Conservation (phyloP, 2,888 invertebrate species). For the Polymixis flavicincta region DNA sequence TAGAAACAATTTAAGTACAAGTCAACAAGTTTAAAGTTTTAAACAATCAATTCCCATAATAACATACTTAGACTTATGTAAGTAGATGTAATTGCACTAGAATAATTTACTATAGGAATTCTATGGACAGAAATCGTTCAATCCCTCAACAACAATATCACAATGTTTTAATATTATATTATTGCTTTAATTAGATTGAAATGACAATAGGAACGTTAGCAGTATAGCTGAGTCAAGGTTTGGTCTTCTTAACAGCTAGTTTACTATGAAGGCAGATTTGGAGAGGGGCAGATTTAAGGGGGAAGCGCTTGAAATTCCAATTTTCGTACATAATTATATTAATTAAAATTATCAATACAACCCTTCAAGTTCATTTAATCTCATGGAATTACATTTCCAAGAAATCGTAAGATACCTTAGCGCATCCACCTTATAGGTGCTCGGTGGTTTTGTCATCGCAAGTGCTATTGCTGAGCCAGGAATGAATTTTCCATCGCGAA, state of each 20-base stretch:
- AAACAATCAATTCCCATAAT: slow-evolving; percentile 35
- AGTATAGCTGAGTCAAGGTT: slow-evolving; percentile 42
- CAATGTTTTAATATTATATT: slow-evolving; percentile 58
- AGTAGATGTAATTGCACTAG: slow-evolving; percentile 57
- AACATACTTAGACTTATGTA: slow-evolving; percentile 34
- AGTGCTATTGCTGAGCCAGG: not conserved
- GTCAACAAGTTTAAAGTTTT: slow-evolving; percentile 52
- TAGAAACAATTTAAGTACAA: slow-evolving; percentile 44
- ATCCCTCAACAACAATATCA: slow-evolving; percentile 65
- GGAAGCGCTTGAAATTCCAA: no score
- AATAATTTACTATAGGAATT: slow-evolving; percentile 53
- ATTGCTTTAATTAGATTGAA: slow-evolving; percentile 58
- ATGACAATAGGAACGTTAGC: slow-evolving; percentile 56
- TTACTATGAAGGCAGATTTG: slow-evolving; percentile 31
- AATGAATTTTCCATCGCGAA: not conserved
- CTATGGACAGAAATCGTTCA: slow-evolving; percentile 61
- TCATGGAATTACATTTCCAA: no score
- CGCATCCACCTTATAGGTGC: no score
- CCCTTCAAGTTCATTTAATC: no score
- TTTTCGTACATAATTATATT: no score
- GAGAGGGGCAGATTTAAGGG: slow-evolving; percentile 1
- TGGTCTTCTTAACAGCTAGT: slow-evolving; percentile 53
- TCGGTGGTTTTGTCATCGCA: not conserved
- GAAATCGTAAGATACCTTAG: no score
- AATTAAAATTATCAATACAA: no score